Base-by-base conservation (phyloP, 2,797 vertebrate genomes). In the Acanthornis magna region DNA sequence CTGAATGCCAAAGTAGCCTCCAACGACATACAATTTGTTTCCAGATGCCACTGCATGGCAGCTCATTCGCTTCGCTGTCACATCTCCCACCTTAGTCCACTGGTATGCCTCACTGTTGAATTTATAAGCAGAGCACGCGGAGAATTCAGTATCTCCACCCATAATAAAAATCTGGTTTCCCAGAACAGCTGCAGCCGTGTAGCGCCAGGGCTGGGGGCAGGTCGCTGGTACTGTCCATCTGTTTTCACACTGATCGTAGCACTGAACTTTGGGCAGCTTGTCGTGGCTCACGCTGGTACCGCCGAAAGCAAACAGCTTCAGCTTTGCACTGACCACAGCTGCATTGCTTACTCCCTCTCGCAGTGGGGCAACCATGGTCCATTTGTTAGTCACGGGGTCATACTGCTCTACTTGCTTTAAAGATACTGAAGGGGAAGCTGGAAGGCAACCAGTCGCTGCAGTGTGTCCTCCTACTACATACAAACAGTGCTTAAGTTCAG, bases 101-200 rank as follows among this genome's bases (percentile, higher is more conserved):
- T 99, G 99, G 97, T 99, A 99, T 11, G 96, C 99, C 89, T 99
- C 99, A 21, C 99, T 99, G 97, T 99, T 99, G 98, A 99, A 99
- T 94, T 99, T 99, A 73, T 99, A 99, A 36, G 99, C 99, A 0
- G 99, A 99, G 97, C 99, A 99, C 0, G 99, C 99, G 0, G 99
- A 99, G 98, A 99, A 99, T 95, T 99, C 99, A 0, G 99, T 99
- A 62, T 99, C 99, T 38, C 99, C 99, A 1, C 99, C 99, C 99
- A 99, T 99, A 91, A 99, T 99, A 60, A 99, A 99, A 96, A 99
- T 99, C 97, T 99, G 99, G 98, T 98, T 99, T 27, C 99, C 99
- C 63, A 99, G 98, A 93, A 99, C 99, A 45, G 99, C 99, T 43
- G 99, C 99, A 3, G 99, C 99, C 0, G 99, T 99, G 98, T 99